Percentiles rank a stretch among this genome's conserved stretches.
Conservation (phyloP, 1,140 invertebrate species). For the Drosophila bifasciata region DNA sequence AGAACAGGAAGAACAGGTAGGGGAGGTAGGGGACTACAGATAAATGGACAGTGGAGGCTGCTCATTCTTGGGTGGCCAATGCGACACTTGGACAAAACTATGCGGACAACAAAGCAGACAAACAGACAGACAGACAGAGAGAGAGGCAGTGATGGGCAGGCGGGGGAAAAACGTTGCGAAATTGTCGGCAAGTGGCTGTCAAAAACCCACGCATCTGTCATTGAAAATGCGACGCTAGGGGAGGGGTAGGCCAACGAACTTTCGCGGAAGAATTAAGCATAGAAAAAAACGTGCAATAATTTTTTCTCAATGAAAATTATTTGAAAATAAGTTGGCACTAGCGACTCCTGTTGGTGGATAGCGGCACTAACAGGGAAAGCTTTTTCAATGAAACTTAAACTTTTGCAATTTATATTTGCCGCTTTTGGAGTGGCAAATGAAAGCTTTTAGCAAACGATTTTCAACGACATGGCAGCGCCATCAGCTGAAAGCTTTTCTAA, state of each 20-base stretch:
- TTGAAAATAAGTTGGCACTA: constrained; percentile 12
- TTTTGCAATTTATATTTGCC: too few relatives aligned
- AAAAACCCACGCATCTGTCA: constrained; percentile 60
- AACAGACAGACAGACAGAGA: neutral
- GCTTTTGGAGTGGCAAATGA: neutral
- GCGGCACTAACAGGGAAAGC: neutral
- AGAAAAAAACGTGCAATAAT: constrained; percentile 21
- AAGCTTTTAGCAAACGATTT: neutral
- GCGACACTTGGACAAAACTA: constrained; percentile 22
- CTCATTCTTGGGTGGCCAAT: constrained; percentile 50
- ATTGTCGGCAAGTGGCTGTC: constrained; percentile 61
- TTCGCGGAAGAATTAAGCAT: constrained; percentile 2
- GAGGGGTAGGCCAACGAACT: constrained; percentile 49
- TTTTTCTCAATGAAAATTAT: constrained; percentile 16
- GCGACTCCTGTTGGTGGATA: constrained; percentile 18
- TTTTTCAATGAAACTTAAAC: neutral
- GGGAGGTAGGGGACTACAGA: neutral
- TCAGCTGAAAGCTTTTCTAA: constrained; percentile 4
- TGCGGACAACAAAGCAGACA: constrained; percentile 18
- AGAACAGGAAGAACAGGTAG: neutral
- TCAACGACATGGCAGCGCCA: neutral
- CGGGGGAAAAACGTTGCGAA: neutral
- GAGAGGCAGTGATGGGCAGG: neutral
- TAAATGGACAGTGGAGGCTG: neutral
- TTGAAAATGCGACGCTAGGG: constrained; percentile 3